Evolutionary conservation across 2,797 vertebrate species (phyloP).

Genomic region (Clarias laeviceps): DNA sequence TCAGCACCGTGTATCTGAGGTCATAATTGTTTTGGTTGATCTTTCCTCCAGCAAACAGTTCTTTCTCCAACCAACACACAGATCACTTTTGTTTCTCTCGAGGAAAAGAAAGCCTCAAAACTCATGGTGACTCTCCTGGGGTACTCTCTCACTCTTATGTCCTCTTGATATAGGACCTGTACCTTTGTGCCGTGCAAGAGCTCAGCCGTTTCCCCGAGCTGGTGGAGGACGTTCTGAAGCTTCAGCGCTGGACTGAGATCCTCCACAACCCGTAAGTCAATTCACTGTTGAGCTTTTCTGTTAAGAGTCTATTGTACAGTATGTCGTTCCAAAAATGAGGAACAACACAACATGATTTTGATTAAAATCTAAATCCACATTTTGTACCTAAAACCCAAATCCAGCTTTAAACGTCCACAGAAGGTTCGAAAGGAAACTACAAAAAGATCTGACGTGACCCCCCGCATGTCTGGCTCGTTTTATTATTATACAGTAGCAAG

Average conservation of each 20-base stretch:
- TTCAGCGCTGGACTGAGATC: constrained; percentile 91
- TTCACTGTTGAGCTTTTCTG: not conserved
- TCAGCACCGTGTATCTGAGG: not conserved
- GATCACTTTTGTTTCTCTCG: not conserved
- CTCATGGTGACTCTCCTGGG: not conserved
- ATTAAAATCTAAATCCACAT: constrained; percentile 27
- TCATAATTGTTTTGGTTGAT: constrained; percentile 6
- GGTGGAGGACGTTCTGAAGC: constrained; percentile 88
- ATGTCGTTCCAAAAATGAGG: not conserved
- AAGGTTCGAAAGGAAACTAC: constrained; percentile 22
- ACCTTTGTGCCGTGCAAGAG: constrained; percentile 87
- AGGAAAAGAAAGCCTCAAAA: not conserved
- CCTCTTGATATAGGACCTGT: constrained; percentile 79
- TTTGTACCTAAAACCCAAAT: constrained; percentile 14
- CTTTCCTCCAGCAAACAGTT: not conserved
- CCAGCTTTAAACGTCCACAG: not conserved
- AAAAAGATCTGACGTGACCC: constrained; percentile 7
- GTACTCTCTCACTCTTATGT: constrained; percentile 27
- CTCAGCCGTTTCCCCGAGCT: constrained; percentile 85
- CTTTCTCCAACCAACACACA: constrained; percentile 5
- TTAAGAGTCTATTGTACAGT: not conserved
- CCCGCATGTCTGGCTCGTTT: constrained; percentile 12
- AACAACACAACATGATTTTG: not conserved
- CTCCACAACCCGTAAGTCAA: constrained; percentile 85
- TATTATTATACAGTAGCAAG: constrained; percentile 18